phyloP scores from a whole-genome alignment of 2,888 invertebrate species.

The Mylabris sibirica region DNA sequence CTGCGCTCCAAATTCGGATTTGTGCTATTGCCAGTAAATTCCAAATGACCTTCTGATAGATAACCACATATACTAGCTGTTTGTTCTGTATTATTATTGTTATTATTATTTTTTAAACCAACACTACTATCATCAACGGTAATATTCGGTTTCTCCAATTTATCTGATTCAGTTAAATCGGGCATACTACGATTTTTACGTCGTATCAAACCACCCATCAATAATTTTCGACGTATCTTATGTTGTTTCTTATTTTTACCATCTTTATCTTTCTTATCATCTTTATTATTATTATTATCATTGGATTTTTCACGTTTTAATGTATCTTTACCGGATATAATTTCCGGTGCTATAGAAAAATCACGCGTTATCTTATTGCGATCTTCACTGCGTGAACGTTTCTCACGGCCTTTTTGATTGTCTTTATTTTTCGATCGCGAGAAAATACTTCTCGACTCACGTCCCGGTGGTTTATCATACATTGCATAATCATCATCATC shows the following conservation, averaged over 20 bases:
- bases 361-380: slow-evolving; percentile 80
- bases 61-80: slow-evolving; percentile 76
- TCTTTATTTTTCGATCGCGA: slow-evolving; percentile 75
- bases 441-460: slow-evolving; percentile 74
- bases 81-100: slow-evolving; percentile 58
- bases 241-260: slow-evolving; percentile 88
- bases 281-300: slow-evolving; percentile 69
- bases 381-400: slow-evolving; percentile 84
- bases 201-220: slow-evolving; percentile 89
- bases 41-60: slow-evolving; percentile 86
- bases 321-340: slow-evolving; percentile 51
- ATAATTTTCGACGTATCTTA: slow-evolving; percentile 83
- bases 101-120: slow-evolving; percentile 66
- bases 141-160: slow-evolving; percentile 56
- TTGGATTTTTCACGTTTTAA: slow-evolving; percentile 65
- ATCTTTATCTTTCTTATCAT: slow-evolving; percentile 69
- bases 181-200: slow-evolving; percentile 92
- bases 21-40: slow-evolving; percentile 71
- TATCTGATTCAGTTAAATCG: slow-evolving; percentile 76
- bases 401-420: slow-evolving; percentile 73
- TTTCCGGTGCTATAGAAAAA: slow-evolving; percentile 70
- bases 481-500: slow-evolving; percentile 74
- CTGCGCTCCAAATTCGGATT: slow-evolving; percentile 87
- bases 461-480: slow-evolving; percentile 71
- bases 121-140: slow-evolving; percentile 81